phyloP scores from a whole-genome alignment of 1,140 invertebrate genomes.

The Drosophila santomea region DNA sequence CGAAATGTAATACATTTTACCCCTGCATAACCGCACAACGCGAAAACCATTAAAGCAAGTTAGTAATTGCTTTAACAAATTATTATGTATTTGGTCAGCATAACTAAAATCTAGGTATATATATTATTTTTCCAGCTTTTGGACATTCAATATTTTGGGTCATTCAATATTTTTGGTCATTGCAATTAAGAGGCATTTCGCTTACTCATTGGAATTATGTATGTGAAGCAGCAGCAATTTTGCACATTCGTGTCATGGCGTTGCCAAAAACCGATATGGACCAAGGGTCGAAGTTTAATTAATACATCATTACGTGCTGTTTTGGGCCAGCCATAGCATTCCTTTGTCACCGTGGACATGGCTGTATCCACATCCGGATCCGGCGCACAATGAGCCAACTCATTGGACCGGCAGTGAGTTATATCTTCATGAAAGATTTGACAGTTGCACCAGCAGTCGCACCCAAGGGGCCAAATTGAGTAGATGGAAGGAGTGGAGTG shows the following conservation, averaged over 20 bases:
- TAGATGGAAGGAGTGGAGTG: no score
- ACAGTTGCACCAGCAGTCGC: constrained; percentile 21
- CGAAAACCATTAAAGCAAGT: no score
- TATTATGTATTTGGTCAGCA: no score
- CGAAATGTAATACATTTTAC: not conserved
- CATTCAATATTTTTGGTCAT: not conserved
- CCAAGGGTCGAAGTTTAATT: constrained; percentile 55
- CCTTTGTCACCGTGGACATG: no score
- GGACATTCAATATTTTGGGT: not conserved
- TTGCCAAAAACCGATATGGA: constrained; percentile 32
- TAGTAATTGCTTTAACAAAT: no score
- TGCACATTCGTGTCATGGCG: constrained; percentile 29
- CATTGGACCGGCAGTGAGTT: constrained; percentile 61
- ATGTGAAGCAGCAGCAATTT: constrained; percentile 34
- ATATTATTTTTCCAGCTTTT: no score
- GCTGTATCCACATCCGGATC: not conserved
- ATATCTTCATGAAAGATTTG: constrained; percentile 70
- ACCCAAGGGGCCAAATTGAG: not conserved
- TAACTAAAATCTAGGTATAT: no score
- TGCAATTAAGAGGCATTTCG: constrained; percentile 6
- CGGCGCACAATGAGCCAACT: constrained; percentile 51
- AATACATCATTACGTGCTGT: constrained; percentile 70
- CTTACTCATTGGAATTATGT: constrained; percentile 37
- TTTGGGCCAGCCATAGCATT: constrained; percentile 22
- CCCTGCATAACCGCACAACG: no score